Evolutionary conservation across 2,113 vertebrate species (phyloP), one percentile per base, ranked within the genome.

Genomic region (Strix uralensis): DNA sequence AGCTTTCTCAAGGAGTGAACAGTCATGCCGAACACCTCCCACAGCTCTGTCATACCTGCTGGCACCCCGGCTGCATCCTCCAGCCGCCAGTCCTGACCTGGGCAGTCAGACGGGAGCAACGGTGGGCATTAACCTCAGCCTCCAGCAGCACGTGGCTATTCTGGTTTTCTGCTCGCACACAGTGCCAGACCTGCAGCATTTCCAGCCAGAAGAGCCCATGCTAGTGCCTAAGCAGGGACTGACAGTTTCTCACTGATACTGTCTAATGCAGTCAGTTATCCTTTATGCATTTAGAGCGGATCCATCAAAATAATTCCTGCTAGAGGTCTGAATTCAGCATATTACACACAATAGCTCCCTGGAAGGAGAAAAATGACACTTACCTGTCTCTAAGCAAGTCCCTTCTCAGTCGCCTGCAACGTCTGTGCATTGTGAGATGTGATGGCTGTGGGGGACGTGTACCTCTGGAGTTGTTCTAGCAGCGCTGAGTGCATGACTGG

Each of bases 281-380:
- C 42, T 10, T 58, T 25, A 67, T 52, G 81, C 78, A 51, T 58
- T 95, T 73, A 85, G 87, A 91, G 34, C 55, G 83, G 46, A 94
- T 93, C 89, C 91, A 94, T 91, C 91, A 91, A 90, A 90, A 91
- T 88, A 66, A 96, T 89, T 77, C 74, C 81, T 71, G 44, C 67
- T 73, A 62, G 51, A 67, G 46, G 32, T 78, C 67, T 90, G 81
- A 91, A 66, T 85, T 63, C 65, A 90, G 52, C 72, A 54, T 52
- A 80, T 91, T 81, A 38, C 62, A 81, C 21, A 87, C 36, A 90
- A 71, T 19, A 85, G 61, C 78, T 96, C 75, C 87, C 84, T 77
- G n/a, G 71, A 63, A 96, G 71, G 69, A 96, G 51, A 69, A 83
- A 92, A 97, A 74, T 59, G 16, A 14, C 79, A 90, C 97, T 97